Conservation (phyloP, 2,888 invertebrate genomes). For the Melinaea menophilus region DNA sequence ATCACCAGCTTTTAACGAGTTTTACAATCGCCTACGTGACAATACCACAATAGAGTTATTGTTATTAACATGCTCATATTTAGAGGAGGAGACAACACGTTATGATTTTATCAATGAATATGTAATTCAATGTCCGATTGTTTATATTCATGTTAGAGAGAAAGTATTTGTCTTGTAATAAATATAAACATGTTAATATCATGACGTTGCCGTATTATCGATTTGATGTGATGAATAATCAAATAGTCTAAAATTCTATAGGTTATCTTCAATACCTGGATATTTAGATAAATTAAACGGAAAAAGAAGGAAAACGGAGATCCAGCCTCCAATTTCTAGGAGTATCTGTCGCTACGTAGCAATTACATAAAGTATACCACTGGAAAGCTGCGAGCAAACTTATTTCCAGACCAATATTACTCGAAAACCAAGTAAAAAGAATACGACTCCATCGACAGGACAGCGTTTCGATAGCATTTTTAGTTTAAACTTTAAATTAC, state of each 20-base stretch:
- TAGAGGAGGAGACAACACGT: constrained; percentile 8
- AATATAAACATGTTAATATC: too few relatives aligned
- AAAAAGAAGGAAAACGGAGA: constrained; percentile 4
- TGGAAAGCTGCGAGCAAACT: constrained; percentile 15
- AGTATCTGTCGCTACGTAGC: constrained; percentile 20
- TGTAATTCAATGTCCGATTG: neutral
- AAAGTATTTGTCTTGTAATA: too few relatives aligned
- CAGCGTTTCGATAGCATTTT: constrained; percentile 43
- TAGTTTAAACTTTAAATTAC: constrained; percentile 66
- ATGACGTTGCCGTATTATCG: too few relatives aligned
- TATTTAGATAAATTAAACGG: constrained; percentile 11
- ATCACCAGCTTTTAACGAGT: neutral
- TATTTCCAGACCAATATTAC: constrained; percentile 21
- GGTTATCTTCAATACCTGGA: neutral
- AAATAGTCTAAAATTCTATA: too few relatives aligned
- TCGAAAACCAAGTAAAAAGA: constrained; percentile 17
- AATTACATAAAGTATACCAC: constrained; percentile 24
- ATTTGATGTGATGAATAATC: too few relatives aligned
- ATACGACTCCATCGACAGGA: constrained; percentile 39
- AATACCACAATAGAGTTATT: constrained; percentile 14
- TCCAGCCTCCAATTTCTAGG: constrained; percentile 16
- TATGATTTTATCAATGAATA: neutral
- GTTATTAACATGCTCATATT: constrained; percentile 21
- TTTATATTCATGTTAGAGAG: too few relatives aligned
- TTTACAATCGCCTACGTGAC: constrained; percentile 7